A percentile compares a stretch with the other conserved stretches of the same genome.
These are phyloP conservation scores for Cyprinella venusta DNA, from an alignment of 2,797 vertebrate genomes.

Conservation along the genomic window DNA sequence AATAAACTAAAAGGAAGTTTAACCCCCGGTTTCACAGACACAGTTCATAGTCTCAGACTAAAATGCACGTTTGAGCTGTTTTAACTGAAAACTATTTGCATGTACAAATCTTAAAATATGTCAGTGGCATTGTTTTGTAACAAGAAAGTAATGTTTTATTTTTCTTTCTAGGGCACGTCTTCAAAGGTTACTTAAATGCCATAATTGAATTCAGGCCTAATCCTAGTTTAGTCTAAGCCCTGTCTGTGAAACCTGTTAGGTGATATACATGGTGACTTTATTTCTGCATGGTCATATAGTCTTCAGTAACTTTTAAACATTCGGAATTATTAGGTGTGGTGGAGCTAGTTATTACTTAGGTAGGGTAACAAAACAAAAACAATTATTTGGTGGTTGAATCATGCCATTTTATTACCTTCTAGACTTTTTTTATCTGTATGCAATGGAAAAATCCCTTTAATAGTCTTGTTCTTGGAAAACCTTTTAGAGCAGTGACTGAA, in stretches of 20 bases:
- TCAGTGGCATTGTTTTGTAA: too few relatives aligned
- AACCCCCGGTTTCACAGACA: too few relatives aligned
- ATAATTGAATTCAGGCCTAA: too few relatives aligned
- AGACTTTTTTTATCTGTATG: background rate
- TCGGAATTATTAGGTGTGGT: background rate
- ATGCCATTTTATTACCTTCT: background rate
- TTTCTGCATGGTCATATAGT: background rate
- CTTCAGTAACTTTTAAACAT: background rate
- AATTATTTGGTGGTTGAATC: background rate
- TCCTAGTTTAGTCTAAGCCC: too few relatives aligned
- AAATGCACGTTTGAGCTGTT: too few relatives aligned
- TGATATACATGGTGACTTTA: background rate
- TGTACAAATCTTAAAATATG: too few relatives aligned
- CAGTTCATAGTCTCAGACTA: too few relatives aligned
- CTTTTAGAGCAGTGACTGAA: background rate
- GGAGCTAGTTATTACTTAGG: background rate
- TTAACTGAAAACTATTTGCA: too few relatives aligned
- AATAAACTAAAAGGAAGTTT: background rate
- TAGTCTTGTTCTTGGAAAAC: background rate
- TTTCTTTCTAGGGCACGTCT: too few relatives aligned
- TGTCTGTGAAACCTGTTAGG: too few relatives aligned
- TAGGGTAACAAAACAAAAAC: background rate
- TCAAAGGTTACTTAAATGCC: too few relatives aligned
- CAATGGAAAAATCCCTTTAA: background rate
- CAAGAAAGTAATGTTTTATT: too few relatives aligned